Percentiles rank a stretch among this genome's conserved stretches.
phyloP scores from a whole-genome alignment of 1,140 invertebrate genomes.

The Pseudomyrmex flavicornis region DNA sequence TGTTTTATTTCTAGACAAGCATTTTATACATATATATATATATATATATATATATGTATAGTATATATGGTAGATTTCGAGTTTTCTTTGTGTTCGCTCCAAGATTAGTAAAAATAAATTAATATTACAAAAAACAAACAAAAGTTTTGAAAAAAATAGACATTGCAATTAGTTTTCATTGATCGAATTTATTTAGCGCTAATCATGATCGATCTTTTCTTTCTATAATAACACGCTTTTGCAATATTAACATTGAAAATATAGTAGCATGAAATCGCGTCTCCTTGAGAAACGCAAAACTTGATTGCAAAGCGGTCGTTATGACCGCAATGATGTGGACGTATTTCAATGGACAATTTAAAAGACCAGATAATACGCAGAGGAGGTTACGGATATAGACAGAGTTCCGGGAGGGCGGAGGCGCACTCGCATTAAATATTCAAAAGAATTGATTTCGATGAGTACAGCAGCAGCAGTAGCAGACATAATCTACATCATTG shows the following conservation, averaged over 20 bases:
- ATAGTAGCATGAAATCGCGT: neutral
- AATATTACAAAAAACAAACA: too few relatives aligned
- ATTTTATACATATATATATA: too few relatives aligned
- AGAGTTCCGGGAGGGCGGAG: constrained; percentile 72
- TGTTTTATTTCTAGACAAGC: neutral
- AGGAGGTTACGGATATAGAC: constrained; percentile 75
- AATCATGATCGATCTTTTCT: too few relatives aligned
- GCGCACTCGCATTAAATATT: constrained; percentile 77
- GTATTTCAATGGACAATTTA: constrained; percentile 76
- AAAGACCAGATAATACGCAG: constrained; percentile 65
- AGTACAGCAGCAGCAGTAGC: constrained; percentile 62
- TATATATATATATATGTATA: too few relatives aligned
- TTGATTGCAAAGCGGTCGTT: constrained; percentile 70
- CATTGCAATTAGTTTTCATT: too few relatives aligned
- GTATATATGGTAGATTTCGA: too few relatives aligned
- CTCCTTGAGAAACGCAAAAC: constrained; percentile 53
- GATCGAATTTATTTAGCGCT: too few relatives aligned
- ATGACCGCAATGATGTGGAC: constrained; percentile 77
- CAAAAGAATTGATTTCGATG: constrained; percentile 76
- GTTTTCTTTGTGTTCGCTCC: too few relatives aligned
- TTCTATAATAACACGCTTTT: too few relatives aligned
- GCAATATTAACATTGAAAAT: too few relatives aligned
- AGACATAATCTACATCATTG: constrained; percentile 39
- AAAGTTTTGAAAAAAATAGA: too few relatives aligned
- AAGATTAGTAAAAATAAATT: too few relatives aligned